These are phyloP conservation scores for Lepidurus packardi DNA, from an alignment of 1,140 invertebrate species.

Conservation along the genomic window DNA sequence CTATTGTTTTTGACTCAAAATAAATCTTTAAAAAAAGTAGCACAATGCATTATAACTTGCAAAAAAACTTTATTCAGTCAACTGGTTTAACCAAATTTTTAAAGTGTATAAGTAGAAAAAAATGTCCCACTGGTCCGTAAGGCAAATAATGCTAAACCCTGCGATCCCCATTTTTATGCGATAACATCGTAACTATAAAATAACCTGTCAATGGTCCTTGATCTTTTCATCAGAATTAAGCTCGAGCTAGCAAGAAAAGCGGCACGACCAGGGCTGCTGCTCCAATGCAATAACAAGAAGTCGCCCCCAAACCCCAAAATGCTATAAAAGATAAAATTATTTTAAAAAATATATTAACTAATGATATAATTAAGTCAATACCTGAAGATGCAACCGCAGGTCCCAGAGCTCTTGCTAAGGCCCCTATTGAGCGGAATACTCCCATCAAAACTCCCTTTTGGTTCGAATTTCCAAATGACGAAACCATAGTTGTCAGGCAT, in stretches of 20 bases:
- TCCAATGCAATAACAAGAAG: constrained; percentile 39
- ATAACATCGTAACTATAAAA: too few relatives aligned
- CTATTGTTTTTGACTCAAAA: too few relatives aligned
- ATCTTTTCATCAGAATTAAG: background rate
- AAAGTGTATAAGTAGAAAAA: too few relatives aligned
- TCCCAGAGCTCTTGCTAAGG: constrained; percentile 84
- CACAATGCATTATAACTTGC: too few relatives aligned
- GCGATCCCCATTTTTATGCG: too few relatives aligned
- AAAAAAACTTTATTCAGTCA: too few relatives aligned
- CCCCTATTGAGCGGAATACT: constrained; percentile 87
- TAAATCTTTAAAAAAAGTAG: too few relatives aligned
- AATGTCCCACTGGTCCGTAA: too few relatives aligned
- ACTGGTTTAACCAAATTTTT: too few relatives aligned
- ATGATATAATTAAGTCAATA: background rate
- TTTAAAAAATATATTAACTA: background rate
- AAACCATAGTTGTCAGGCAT: constrained; percentile 84
- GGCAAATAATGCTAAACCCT: too few relatives aligned
- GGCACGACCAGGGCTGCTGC: constrained; percentile 40
- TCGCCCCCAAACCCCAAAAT: constrained; percentile 41
- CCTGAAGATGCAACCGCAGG: constrained; percentile 70
- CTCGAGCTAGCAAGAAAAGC: constrained; percentile 35
- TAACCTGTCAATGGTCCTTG: too few relatives aligned
- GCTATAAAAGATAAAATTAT: constrained; percentile 23
- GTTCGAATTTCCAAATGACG: constrained; percentile 68
- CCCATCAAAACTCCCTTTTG: constrained; percentile 91